A percentile compares a stretch with the other conserved stretches of the same genome.
phyloP scores from a whole-genome alignment of 2,797 vertebrate species.

The Triplophysa bombifrons region DNA sequence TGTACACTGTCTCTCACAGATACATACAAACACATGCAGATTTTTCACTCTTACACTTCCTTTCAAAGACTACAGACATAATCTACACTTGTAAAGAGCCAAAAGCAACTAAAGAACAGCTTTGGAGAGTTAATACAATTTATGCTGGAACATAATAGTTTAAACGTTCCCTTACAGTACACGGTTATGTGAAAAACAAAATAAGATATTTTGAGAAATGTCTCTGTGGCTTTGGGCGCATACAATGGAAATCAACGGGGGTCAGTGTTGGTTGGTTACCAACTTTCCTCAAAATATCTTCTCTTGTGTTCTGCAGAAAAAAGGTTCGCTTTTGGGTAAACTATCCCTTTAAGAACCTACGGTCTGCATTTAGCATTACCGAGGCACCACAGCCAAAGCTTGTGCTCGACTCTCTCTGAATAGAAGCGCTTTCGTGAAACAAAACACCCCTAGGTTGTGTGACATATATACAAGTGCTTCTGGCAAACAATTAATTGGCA shows the following conservation, averaged over 20 bases:
- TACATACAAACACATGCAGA: slow-evolving; percentile 15
- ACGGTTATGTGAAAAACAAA: too few relatives aligned
- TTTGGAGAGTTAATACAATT: not conserved
- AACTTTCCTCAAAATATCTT: too few relatives aligned
- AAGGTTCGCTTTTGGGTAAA: too few relatives aligned
- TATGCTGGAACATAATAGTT: not conserved
- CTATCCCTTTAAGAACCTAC: too few relatives aligned
- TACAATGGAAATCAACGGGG: too few relatives aligned
- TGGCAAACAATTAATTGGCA: slow-evolving; percentile 69
- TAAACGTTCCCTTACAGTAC: too few relatives aligned
- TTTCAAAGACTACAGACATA: slow-evolving; percentile 11
- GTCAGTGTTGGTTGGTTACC: too few relatives aligned
- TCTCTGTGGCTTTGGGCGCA: too few relatives aligned
- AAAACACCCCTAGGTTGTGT: slow-evolving; percentile 36
- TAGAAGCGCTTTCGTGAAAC: slow-evolving; percentile 34
- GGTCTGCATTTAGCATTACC: too few relatives aligned
- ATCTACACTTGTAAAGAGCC: not conserved
- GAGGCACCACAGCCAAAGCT: not conserved
- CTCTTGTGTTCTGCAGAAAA: too few relatives aligned
- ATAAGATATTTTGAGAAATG: too few relatives aligned
- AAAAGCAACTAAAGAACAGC: not conserved
- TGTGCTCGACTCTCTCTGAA: slow-evolving; percentile 15
- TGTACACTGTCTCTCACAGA: not conserved
- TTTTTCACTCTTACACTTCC: slow-evolving; percentile 17
- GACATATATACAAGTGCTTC: slow-evolving; percentile 54